Conservation (phyloP, 2,113 vertebrate species). For the Hemichromis elongatus region DNA sequence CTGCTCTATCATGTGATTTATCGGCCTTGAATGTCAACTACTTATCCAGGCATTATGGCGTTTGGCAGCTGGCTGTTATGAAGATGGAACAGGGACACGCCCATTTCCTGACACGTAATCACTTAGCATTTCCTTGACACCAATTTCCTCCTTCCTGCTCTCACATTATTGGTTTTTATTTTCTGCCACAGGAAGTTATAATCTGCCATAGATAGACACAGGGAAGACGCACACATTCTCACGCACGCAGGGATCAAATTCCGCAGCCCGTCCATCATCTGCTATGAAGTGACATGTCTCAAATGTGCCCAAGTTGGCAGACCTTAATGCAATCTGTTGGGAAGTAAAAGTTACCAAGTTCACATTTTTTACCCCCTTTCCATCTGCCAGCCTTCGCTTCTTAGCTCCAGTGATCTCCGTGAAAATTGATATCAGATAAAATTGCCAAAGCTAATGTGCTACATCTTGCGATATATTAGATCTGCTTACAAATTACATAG, state of each 20-base stretch:
- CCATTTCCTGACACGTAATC: conserved; percentile 46
- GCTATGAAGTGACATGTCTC: conserved; percentile 14
- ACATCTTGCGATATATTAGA: neutral
- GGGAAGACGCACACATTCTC: neutral
- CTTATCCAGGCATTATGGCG: neutral
- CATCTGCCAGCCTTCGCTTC: neutral
- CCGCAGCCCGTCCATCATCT: conserved; percentile 11
- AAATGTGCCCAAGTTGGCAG: conserved; percentile 10
- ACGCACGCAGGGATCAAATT: neutral
- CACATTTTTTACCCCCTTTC: neutral
- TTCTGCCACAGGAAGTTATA: conserved; percentile 37
- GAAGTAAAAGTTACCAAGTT: neutral
- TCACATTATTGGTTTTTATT: conserved; percentile 31
- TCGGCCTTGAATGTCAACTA: neutral
- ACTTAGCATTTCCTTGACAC: conserved; percentile 29
- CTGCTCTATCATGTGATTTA: neutral
- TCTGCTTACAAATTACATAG: neutral
- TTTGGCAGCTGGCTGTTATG: conserved; percentile 8
- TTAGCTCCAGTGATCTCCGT: neutral
- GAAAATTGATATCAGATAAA: neutral
- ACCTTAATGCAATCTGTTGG: conserved; percentile 21
- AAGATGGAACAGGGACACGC: conserved; percentile 7
- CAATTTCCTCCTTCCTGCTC: conserved; percentile 51
- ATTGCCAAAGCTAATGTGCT: neutral
- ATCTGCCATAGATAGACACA: neutral